Evolutionary conservation across 2,113 vertebrate genomes (phyloP).

Genomic region (Saguinus midas): DNA sequence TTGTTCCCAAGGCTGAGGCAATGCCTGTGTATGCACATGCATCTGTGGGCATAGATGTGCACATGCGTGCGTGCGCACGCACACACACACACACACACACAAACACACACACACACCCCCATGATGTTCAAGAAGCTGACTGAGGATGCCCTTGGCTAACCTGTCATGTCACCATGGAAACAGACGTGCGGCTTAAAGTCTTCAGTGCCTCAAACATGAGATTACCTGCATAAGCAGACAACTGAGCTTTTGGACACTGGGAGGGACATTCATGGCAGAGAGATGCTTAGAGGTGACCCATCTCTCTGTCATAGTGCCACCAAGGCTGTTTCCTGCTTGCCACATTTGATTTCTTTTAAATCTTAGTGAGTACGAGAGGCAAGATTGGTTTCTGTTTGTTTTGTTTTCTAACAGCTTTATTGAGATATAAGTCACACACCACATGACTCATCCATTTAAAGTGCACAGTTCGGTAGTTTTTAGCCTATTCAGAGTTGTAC

Average conservation of each 20-base stretch:
- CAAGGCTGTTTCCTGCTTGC: not conserved
- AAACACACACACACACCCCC: not conserved
- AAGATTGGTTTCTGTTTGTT: not conserved
- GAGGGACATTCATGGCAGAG: not conserved
- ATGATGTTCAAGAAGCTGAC: slow-evolving; percentile 77
- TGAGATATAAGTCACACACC: not conserved
- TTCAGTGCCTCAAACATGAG: not conserved
- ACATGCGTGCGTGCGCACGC: fast-evolving
- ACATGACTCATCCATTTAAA: not conserved
- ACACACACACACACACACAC: too few species aligned
- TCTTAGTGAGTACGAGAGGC: not conserved
- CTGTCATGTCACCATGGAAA: slow-evolving; percentile 78
- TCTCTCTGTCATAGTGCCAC: not conserved
- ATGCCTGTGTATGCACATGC: fast-evolving
- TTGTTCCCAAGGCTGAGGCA: not conserved
- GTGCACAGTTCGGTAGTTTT: not conserved
- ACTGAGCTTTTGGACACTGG: not conserved
- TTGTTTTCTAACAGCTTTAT: not conserved
- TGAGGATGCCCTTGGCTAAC: slow-evolving; percentile 77
- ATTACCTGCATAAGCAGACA: slow-evolving; percentile 23
- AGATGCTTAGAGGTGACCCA: not conserved
- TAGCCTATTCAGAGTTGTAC: not conserved
- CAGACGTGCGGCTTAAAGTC: slow-evolving; percentile 67
- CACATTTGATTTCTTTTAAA: not conserved
- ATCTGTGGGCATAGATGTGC: not conserved